A percentile compares a stretch with the other conserved stretches of the same genome.
phyloP scores from a whole-genome alignment of 2,888 invertebrate genomes.

The Argynnis bischoffii region DNA sequence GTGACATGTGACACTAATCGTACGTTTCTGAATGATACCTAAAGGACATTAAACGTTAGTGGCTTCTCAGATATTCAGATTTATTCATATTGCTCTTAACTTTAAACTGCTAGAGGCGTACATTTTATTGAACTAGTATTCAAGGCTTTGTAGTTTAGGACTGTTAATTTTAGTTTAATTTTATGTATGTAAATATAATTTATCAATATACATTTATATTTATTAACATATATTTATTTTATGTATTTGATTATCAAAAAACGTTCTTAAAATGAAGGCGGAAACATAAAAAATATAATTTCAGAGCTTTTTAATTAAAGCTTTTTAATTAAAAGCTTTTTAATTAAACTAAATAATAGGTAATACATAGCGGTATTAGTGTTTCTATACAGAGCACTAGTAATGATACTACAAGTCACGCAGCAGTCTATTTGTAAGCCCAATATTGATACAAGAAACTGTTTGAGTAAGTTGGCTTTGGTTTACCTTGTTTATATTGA shows the following conservation, averaged over 20 bases:
- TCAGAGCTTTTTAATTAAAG: background rate
- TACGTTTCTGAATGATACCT: background rate
- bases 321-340: no score
- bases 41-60: background rate
- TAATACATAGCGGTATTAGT: background rate
- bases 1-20: slow-evolving; percentile 20
- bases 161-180: no score
- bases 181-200: no score
- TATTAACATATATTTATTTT: no score
- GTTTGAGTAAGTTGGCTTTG: slow-evolving; percentile 38
- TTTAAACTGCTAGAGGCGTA: background rate
- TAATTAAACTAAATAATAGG: no score
- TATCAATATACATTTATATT: no score
- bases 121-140: no score
- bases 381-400: slow-evolving; percentile 2
- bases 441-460: slow-evolving; percentile 39
- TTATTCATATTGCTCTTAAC: background rate
- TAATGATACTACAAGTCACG: slow-evolving; percentile 20
- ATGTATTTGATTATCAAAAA: no score
- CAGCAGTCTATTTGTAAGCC: slow-evolving; percentile 28
- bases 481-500: slow-evolving; percentile 38
- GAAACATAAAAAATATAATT: background rate
- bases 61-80: slow-evolving; percentile 7
- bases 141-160: no score
- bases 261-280: background rate